Base-by-base conservation (phyloP, 2,888 invertebrate genomes). In the Scaptomyza reducta region DNA sequence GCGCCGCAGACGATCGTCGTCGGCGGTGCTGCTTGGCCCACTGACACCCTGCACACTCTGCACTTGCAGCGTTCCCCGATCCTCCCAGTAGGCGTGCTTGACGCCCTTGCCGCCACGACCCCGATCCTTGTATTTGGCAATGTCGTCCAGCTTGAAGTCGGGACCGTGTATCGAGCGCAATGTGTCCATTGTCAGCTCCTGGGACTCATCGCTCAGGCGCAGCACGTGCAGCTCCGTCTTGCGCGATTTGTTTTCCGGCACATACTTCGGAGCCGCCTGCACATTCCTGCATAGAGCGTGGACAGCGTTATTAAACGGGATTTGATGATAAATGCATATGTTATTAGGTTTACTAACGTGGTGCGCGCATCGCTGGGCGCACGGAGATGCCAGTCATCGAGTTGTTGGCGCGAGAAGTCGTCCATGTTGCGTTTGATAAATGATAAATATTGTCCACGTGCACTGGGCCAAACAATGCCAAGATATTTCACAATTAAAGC, bases 191-290 rank as follows among this genome's bases (percentile, higher is more conserved):
- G 96, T 93, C 80, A 94, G 92, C 87, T 95, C 94, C 88, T 96
- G 95, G 2, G 95, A 94, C 78, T 95, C 94, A 29, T 95, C 93
- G 50, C 93, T 94, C 22, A 96, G 91, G 6, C 94, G 93, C 46
- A 96, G 91, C 6, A 95, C 95, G 86, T 96, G 96, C 92, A 96
- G 92, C 92, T 96, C 96, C 68, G 96, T 95, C 90, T 95, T 96
- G 1, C 95, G 93, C 6, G 92, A 91, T 31, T 93, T 93, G 64
- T 91, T 92, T 6, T 93, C 92, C 69, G 93, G 92, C 42, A 88
- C 76, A 0, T 70, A 66, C 42, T 70, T 85, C 55, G 92, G 91
- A 1, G 92, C 92, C 42, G 92, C 92, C 57, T 92, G 68, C 29
- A 85, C 77, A 71, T 91, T 92, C 25, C 91, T 91, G 54, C 18